These are phyloP conservation scores for Channallabes apus DNA, from an alignment of 2,797 vertebrate genomes.

Conservation along the genomic window DNA sequence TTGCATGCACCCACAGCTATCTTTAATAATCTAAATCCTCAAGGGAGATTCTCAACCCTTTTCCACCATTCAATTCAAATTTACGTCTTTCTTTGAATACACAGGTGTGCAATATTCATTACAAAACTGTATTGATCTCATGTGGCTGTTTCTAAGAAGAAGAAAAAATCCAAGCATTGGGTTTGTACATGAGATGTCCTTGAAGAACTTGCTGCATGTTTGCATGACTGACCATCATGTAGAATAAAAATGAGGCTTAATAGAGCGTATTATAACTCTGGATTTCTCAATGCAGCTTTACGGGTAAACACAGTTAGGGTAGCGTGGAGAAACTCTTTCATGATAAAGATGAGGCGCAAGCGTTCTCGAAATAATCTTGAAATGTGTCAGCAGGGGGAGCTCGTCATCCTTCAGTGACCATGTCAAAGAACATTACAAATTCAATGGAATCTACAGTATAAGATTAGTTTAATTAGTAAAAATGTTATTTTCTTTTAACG, in stretches of 20 bases:
- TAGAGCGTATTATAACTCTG: not conserved
- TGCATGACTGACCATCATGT: not conserved
- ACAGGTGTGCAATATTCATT: not conserved
- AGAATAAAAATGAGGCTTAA: not conserved
- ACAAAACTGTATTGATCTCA: too few species aligned
- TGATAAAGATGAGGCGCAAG: not conserved
- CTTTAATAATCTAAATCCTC: conserved; percentile 4
- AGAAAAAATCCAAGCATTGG: not conserved
- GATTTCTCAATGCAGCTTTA: not conserved
- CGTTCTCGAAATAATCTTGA: not conserved
- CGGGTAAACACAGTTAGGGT: too few species aligned
- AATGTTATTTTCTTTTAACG: too few species aligned
- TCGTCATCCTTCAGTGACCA: not conserved
- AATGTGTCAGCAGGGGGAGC: conserved; percentile 10
- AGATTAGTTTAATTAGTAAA: too few species aligned
- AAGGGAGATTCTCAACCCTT: not conserved
- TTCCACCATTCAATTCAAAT: not conserved
- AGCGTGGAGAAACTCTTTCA: not conserved
- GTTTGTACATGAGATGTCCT: not conserved
- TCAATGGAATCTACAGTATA: not conserved
- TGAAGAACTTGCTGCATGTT: not conserved
- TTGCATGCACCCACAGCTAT: conserved; percentile 60
- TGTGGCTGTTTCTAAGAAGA: not conserved
- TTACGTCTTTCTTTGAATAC: not conserved
- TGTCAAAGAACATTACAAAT: not conserved